Evolutionary conservation across 64 coral and sea anemone genomes (phyloP).

Genomic region (Anthopleura sola): DNA sequence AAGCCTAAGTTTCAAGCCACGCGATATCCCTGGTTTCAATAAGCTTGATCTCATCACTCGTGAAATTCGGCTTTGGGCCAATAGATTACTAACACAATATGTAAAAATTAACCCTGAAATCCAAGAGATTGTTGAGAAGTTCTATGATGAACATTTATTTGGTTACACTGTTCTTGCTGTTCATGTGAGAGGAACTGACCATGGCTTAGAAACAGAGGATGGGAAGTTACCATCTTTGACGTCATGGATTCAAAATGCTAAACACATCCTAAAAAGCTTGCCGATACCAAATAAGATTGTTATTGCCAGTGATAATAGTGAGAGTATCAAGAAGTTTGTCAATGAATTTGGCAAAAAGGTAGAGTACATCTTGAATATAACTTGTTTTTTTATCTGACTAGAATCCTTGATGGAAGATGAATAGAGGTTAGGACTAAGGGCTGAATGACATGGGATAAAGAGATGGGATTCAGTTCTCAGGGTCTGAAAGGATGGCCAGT

Average conservation of each 20-base stretch:
- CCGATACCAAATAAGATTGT: constrained; percentile 64
- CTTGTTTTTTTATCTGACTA: too few relatives aligned
- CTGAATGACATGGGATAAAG: too few relatives aligned
- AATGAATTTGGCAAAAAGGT: constrained; percentile 43
- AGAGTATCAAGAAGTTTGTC: constrained; percentile 60
- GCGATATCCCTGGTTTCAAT: background rate
- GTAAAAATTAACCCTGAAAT: constrained; percentile 25
- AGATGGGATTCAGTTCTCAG: too few relatives aligned
- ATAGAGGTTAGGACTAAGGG: too few relatives aligned
- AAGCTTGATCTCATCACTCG: constrained; percentile 27
- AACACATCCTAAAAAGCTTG: constrained; percentile 35
- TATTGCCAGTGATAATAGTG: constrained; percentile 75
- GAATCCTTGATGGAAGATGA: too few relatives aligned
- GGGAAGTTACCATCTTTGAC: constrained; percentile 31
- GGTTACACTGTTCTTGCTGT: constrained; percentile 57
- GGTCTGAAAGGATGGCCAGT: too few relatives aligned
- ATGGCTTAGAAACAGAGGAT: constrained; percentile 45
- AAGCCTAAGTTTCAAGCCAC: constrained; percentile 24
- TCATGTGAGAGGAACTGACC: constrained; percentile 77
- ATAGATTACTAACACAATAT: constrained; percentile 52
- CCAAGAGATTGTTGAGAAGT: constrained; percentile 14
- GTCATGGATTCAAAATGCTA: constrained; percentile 50
- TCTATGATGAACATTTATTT: constrained; percentile 28
- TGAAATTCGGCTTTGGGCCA: constrained; percentile 29
- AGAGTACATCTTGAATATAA: background rate